Evolutionary conservation across 2,797 vertebrate genomes (phyloP).

Genomic region (Garrulus glandarius): DNA sequence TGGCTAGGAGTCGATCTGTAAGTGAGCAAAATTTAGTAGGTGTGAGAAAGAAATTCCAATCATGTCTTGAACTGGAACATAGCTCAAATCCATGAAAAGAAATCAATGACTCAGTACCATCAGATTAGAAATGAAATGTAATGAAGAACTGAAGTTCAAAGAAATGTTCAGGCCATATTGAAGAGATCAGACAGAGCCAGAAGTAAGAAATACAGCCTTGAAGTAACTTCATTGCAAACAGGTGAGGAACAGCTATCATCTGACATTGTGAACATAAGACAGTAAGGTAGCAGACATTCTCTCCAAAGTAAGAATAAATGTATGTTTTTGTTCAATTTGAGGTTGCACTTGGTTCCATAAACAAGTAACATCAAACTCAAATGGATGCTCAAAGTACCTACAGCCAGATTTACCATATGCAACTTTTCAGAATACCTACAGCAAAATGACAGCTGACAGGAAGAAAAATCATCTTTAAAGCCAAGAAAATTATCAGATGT

Average conservation of each 20-base stretch:
- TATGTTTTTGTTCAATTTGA: background rate
- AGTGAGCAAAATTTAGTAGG: background rate
- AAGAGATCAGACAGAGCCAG: conserved; percentile 12
- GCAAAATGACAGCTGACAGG: background rate
- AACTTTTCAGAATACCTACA: background rate
- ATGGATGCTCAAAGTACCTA: background rate
- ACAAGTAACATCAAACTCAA: background rate
- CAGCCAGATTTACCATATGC: background rate
- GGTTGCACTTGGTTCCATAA: background rate
- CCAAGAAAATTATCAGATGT: background rate
- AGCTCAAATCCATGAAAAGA: conserved; percentile 22
- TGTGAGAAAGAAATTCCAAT: conserved; percentile 30
- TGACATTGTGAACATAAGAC: background rate
- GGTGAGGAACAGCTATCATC: background rate
- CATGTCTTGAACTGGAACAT: background rate
- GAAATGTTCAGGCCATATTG: background rate
- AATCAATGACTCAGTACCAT: background rate
- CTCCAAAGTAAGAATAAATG: background rate
- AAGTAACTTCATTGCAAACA: background rate
- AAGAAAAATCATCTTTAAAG: background rate
- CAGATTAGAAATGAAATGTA: conserved; percentile 5
- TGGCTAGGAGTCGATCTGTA: background rate
- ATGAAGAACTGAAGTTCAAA: conserved; percentile 25
- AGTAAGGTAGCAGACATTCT: background rate
- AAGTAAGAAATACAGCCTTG: background rate